A percentile compares a stretch with the other conserved stretches of the same genome.
Evolutionary conservation across 2,113 vertebrate genomes (phyloP).

Genomic region (Heptranchias perlo): DNA sequence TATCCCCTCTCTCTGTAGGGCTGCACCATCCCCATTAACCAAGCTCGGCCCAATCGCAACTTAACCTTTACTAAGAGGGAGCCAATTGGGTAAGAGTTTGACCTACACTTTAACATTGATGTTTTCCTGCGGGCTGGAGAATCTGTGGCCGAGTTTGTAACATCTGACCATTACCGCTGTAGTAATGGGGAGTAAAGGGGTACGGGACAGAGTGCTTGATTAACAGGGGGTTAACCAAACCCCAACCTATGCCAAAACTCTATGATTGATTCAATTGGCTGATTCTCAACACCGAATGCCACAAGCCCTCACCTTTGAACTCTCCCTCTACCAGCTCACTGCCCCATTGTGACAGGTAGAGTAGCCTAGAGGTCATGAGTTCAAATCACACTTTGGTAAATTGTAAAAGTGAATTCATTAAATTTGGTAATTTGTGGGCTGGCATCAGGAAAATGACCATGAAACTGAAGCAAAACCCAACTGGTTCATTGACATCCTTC

Average conservation of each 20-base stretch:
- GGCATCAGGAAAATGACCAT: neutral
- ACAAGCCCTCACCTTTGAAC: neutral
- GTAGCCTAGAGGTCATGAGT: neutral
- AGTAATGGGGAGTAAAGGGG: neutral
- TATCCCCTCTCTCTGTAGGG: slow-evolving; percentile 50
- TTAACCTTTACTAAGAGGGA: slow-evolving; percentile 69
- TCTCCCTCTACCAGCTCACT: neutral
- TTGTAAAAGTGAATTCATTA: no score
- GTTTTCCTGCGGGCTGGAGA: neutral
- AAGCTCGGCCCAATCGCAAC: slow-evolving; percentile 71
- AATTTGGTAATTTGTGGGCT: no score
- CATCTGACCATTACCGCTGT: neutral
- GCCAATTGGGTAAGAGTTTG: slow-evolving; percentile 61
- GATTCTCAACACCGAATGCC: neutral
- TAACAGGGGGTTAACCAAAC: neutral
- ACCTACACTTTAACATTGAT: neutral
- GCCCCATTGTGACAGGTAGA: neutral
- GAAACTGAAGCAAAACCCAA: neutral
- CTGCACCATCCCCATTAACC: slow-evolving; percentile 71
- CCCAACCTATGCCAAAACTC: neutral
- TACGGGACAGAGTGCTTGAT: neutral
- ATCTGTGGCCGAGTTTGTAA: neutral
- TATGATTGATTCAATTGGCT: no score
- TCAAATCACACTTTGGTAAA: neutral
- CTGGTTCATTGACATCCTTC: neutral